phyloP scores from a whole-genome alignment of 1,140 invertebrate species.

The Trichonephila clavipes region DNA sequence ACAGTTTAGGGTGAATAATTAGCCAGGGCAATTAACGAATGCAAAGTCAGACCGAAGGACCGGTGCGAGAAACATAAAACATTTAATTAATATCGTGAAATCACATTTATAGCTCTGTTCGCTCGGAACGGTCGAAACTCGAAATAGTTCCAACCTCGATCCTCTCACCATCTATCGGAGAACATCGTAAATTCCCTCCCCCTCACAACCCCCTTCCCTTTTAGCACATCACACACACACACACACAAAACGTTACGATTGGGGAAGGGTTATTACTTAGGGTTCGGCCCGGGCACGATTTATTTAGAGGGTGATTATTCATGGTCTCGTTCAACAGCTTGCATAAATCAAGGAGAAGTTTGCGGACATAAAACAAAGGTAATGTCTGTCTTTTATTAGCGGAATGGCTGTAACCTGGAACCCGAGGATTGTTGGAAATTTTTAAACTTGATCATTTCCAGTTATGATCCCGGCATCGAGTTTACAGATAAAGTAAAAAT shows the following conservation, averaged over 20 bases:
- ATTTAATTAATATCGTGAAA: slow-evolving; percentile 77
- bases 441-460: slow-evolving; percentile 64
- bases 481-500: slow-evolving; percentile 41
- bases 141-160: slow-evolving; percentile 52
- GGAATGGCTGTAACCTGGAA: slow-evolving; percentile 65
- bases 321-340: slow-evolving; percentile 74
- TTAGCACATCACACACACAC: slow-evolving; percentile 11
- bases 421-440: slow-evolving; percentile 40
- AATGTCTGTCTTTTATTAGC: slow-evolving; percentile 71
- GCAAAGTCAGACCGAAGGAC: slow-evolving; percentile 60
- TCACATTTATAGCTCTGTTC: slow-evolving; percentile 76
- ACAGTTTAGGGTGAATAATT: slow-evolving; percentile 72
- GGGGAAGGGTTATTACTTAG: slow-evolving; percentile 54
- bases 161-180: slow-evolving; percentile 62
- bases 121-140: slow-evolving; percentile 72
- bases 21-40: slow-evolving; percentile 73
- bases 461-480: slow-evolving; percentile 31
- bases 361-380: slow-evolving; percentile 67
- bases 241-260: slow-evolving; percentile 49
- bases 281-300: slow-evolving; percentile 18
- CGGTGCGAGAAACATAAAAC: slow-evolving; percentile 73
- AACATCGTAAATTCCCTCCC: slow-evolving; percentile 63
- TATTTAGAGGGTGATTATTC: slow-evolving; percentile 70
- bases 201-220: background rate
- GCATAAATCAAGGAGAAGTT: slow-evolving; percentile 75